Conservation (phyloP, 1,140 invertebrate species). For the Cotesia typhae region DNA sequence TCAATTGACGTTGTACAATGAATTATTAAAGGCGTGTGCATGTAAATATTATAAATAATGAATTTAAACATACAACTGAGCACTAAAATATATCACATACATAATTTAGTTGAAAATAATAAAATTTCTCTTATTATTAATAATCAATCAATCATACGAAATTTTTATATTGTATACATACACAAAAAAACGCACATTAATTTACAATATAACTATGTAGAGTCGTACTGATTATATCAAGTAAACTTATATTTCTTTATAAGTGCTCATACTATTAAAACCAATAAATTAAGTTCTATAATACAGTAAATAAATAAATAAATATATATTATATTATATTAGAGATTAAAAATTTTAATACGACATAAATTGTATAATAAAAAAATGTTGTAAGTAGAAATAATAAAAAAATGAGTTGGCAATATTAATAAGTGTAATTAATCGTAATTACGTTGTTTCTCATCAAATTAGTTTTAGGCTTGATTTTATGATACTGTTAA, state of each 20-base stretch:
- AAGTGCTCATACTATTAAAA: neutral
- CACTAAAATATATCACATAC: neutral
- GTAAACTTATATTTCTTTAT: neutral
- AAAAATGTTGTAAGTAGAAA: slow-evolving; percentile 29
- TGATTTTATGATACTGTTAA: neutral
- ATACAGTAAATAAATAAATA: neutral
- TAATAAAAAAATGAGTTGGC: slow-evolving; percentile 22
- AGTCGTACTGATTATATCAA: neutral
- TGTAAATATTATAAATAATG: slow-evolving; percentile 5
- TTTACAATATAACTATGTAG: neutral
- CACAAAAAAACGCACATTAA: slow-evolving; percentile 12
- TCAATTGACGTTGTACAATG: neutral
- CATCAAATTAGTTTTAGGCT: neutral
- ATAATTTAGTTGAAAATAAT: neutral
- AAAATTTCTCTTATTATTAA: neutral
- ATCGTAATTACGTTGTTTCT: neutral
- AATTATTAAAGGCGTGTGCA: neutral
- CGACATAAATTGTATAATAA: slow-evolving; percentile 36
- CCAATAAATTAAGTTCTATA: neutral
- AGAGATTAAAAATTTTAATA: slow-evolving; percentile 24
- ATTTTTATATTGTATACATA: slow-evolving; percentile 1
- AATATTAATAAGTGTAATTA: slow-evolving; percentile 23
- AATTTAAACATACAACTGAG: neutral
- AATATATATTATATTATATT: neutral
- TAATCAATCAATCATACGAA: neutral